Percentiles rank a stretch among this genome's conserved stretches.
phyloP scores from a whole-genome alignment of 1,140 invertebrate species.

The Oreohelix idahoensis region DNA sequence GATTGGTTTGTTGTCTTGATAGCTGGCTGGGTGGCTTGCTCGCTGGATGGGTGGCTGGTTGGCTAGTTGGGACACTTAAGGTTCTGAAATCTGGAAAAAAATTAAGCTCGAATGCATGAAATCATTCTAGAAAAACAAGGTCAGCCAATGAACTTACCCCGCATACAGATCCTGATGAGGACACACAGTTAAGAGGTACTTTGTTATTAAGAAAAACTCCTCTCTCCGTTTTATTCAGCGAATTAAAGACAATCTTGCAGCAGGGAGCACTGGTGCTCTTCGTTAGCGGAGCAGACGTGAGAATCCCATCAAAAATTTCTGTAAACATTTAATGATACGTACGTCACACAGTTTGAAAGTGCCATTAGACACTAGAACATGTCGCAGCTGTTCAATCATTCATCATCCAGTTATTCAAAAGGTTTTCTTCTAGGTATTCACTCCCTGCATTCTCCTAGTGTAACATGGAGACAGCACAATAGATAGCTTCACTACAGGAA shows the following conservation, averaged over 20 bases:
- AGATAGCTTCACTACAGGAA: too few species aligned
- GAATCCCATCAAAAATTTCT: background rate
- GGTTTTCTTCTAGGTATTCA: too few species aligned
- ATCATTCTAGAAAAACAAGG: background rate
- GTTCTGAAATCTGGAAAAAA: background rate
- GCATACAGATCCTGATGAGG: background rate
- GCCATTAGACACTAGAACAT: too few species aligned
- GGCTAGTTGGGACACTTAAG: too few species aligned
- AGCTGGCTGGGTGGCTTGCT: too few species aligned
- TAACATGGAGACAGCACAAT: too few species aligned
- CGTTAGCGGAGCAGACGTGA: background rate
- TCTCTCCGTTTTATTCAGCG: background rate
- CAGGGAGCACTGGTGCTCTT: conserved; percentile 2
- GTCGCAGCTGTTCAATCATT: too few species aligned
- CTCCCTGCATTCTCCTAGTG: too few species aligned
- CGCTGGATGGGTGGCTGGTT: too few species aligned
- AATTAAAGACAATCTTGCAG: background rate
- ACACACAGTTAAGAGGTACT: background rate
- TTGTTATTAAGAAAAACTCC: background rate
- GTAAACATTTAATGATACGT: background rate
- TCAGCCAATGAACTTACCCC: background rate
- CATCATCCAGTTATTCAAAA: too few species aligned
- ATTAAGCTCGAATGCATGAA: background rate
- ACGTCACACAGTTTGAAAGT: too few species aligned
- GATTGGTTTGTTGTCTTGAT: too few species aligned